A percentile compares a stretch with the other conserved stretches of the same genome.
phyloP scores from a whole-genome alignment of 92 coral and sea anemone species.

The Actinernus sp. region DNA sequence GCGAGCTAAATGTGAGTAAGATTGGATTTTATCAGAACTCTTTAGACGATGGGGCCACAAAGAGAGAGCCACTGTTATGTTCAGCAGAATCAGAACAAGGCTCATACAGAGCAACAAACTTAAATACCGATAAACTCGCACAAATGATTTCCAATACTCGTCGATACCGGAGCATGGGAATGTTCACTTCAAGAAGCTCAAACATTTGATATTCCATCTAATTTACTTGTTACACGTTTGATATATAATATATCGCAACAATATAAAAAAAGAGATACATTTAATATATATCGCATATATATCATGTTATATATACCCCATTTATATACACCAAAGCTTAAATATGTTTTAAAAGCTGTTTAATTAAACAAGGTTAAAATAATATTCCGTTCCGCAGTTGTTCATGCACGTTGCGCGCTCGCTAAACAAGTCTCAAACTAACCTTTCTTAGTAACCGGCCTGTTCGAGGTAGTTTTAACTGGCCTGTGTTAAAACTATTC shows the following conservation, averaged over 20 bases:
- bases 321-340: not conserved
- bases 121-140: slow-evolving; percentile 83
- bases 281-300: not conserved
- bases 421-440: too few species aligned
- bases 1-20: slow-evolving; percentile 91
- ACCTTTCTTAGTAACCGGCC: too few species aligned
- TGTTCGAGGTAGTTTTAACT: too few species aligned
- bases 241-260: not conserved
- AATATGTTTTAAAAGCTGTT: too few species aligned
- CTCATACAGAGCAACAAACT: slow-evolving; percentile 62
- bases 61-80: slow-evolving; percentile 75
- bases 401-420: too few species aligned
- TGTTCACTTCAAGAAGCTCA: slow-evolving; percentile 84
- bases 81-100: slow-evolving; percentile 50
- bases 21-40: slow-evolving; percentile 51
- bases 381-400: too few species aligned
- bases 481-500: slow-evolving; percentile 16
- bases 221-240: not conserved
- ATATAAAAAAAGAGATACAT: not conserved
- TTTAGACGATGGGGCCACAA: slow-evolving; percentile 26
- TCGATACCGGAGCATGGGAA: slow-evolving; percentile 92
- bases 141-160: slow-evolving; percentile 89
- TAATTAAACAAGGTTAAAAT: too few species aligned
- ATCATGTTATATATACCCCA: not conserved
- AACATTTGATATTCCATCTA: slow-evolving; percentile 37